A percentile compares a stretch with the other conserved stretches of the same genome.
Conservation (phyloP, 2,113 vertebrate species). For the Phoenicopterus ruber region DNA sequence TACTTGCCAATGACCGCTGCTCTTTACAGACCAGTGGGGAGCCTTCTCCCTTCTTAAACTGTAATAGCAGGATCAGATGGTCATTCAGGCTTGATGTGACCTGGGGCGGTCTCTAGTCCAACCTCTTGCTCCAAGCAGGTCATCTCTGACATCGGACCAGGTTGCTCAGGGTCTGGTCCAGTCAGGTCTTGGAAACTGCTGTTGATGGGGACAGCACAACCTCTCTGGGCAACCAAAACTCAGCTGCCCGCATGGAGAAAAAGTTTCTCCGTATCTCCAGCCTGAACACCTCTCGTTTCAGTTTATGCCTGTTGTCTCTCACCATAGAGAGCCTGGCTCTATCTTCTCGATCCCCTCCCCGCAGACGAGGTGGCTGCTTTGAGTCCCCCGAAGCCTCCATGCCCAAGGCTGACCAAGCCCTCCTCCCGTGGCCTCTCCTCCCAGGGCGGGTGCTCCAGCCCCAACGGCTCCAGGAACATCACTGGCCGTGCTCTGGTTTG, state of each 20-base stretch:
- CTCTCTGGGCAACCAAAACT: neutral
- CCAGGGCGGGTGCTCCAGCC: neutral
- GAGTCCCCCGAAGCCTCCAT: neutral
- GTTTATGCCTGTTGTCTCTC: neutral
- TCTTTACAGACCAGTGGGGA: neutral
- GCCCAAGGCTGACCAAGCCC: neutral
- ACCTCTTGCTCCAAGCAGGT: neutral
- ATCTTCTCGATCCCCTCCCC: neutral
- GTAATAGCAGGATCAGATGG: neutral
- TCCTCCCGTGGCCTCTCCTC: neutral
- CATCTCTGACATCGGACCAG: neutral
- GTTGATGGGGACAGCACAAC: neutral
- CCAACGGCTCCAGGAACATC: rapidly evolving
- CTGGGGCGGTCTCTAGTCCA: neutral
- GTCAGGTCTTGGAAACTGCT: neutral
- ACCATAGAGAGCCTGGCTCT: neutral
- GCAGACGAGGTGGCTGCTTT: neutral
- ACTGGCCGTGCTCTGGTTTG: neutral
- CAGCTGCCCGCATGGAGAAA: too few relatives aligned
- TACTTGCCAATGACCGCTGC: neutral
- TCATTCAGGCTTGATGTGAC: neutral
- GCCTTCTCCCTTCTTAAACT: neutral
- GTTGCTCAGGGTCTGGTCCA: neutral
- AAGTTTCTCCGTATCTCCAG: too few relatives aligned
- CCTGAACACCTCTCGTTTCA: neutral